Evolutionary conservation across 2,113 vertebrate species (phyloP), one percentile per base, ranked within the genome.

Genomic region (Phalacrocorax pelagicus): DNA sequence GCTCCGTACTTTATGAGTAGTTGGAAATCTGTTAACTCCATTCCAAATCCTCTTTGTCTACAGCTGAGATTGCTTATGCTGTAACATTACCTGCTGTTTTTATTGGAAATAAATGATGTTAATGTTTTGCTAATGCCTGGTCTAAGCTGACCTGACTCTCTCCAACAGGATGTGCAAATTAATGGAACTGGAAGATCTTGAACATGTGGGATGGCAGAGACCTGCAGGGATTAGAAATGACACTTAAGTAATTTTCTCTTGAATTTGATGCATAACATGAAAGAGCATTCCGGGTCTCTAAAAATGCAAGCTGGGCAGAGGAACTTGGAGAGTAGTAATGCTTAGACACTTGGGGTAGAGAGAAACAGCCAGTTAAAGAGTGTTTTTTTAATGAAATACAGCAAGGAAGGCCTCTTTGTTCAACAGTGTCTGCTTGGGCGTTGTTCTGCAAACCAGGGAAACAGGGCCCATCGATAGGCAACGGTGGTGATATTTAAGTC

Each of bases 181-280:
- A 92, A 77, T 65, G 74, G 71, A 54, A 57, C 62, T 85, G 74
- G 85, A 93, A 92, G 74, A 80, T 92, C 85, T 54, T 90, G 92
- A 93, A 72, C 4, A 1, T 63, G 88, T 7, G 54, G 79, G 78
- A 42, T 62, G 58, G 77, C 62, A n/a, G 81, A 77, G 70, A 92
- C 36, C 90, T 86, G 77, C 46, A 73, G 87, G 74, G 87, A 86
- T 95, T 91, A 90, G 81, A 75, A 93, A 93, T 94, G 81, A 79
- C 66, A 75, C 92, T 89, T 75, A 63, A 96, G 65, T 69, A 40
- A 89, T 81, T 95, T 84, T 90, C 61, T 79, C 84, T 89, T 10
- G 29, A 61, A 34, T 91, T 75, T 72, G 61, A 80, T 0, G 6
- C 1, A 4, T 71, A 52, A 58, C 30, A 7, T 11, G 49, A 61